Percentiles rank a stretch among this genome's conserved stretches.
Evolutionary conservation across 2,113 vertebrate genomes (phyloP).

Genomic region (Corythornis cristatus): DNA sequence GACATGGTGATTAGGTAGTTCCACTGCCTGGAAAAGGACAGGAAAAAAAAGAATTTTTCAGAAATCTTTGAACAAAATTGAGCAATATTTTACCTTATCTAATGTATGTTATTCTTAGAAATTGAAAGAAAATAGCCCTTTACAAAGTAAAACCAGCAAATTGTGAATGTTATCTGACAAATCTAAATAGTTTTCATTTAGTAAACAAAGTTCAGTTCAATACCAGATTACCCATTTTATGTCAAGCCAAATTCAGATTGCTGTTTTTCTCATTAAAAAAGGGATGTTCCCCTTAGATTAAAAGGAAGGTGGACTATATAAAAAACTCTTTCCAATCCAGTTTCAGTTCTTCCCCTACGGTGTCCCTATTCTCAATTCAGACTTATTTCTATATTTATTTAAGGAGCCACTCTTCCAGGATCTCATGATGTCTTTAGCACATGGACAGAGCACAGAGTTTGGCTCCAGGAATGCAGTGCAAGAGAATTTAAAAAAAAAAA

Average conservation of each 20-base stretch:
- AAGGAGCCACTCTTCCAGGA: constrained; percentile 48
- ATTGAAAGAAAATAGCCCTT: constrained; percentile 25
- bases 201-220: neutral
- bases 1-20: constrained; percentile 17
- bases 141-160: constrained; percentile 39
- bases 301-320: constrained; percentile 46
- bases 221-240: constrained; percentile 9
- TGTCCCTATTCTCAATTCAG: constrained; percentile 24
- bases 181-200: neutral
- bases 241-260: neutral
- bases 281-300: constrained; percentile 52
- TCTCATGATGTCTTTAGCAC: constrained; percentile 64
- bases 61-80: constrained; percentile 34
- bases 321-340: constrained; percentile 23
- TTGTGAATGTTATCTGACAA: constrained; percentile 34
- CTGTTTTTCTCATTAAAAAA: constrained; percentile 53
- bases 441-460: constrained; percentile 12
- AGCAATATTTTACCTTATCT: constrained; percentile 5
- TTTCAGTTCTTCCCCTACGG: neutral
- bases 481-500: neutral
- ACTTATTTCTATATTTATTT: constrained; percentile 61
- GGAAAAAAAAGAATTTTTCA: neutral
- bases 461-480: constrained; percentile 25
- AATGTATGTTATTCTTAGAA: constrained; percentile 9
- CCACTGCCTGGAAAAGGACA: neutral